phyloP scores from a whole-genome alignment of 23 tunicate species.

The Ciona savignyi region DNA sequence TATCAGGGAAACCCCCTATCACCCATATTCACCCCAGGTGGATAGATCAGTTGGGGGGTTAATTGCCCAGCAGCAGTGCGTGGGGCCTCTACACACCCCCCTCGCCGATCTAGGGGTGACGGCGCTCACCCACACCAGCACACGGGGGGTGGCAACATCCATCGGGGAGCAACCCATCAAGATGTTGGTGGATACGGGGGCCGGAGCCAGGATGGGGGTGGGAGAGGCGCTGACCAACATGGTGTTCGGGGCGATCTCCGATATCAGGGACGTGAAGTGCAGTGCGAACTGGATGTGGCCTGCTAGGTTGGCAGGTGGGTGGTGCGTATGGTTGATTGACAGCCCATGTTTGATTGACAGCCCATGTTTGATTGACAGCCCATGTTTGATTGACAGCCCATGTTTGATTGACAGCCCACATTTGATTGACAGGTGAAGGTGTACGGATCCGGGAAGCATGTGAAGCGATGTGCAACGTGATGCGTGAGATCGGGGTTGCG shows the following conservation, averaged over 20 bases:
- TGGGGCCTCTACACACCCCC: slow-evolving; percentile 85
- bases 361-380: neutral
- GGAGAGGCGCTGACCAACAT: slow-evolving; percentile 77
- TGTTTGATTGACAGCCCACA: neutral
- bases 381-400: neutral
- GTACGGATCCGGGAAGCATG: slow-evolving; percentile 46
- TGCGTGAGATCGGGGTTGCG: slow-evolving; percentile 71
- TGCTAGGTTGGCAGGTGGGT: slow-evolving; percentile 67
- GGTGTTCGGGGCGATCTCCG: slow-evolving; percentile 62
- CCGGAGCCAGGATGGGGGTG: slow-evolving; percentile 76
- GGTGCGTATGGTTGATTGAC: neutral
- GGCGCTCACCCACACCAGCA: slow-evolving; percentile 46
- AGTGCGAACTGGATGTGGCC: slow-evolving; percentile 99
- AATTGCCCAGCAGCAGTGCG: slow-evolving; percentile 87
- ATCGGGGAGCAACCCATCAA: slow-evolving; percentile 92
- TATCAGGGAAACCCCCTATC: neutral
- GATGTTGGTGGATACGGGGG: slow-evolving; percentile 52
- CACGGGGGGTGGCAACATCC: slow-evolving; percentile 69
- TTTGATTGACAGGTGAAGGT: slow-evolving; percentile 59
- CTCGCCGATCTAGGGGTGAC: slow-evolving; percentile 84
- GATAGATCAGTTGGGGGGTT: slow-evolving; percentile 75
- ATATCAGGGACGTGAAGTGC: slow-evolving; percentile 64
- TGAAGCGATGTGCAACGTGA: slow-evolving; percentile 77
- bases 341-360: neutral
- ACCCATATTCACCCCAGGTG: slow-evolving; percentile 24